Conservation (phyloP, 2,113 vertebrate genomes). For the Tyrannus savana region DNA sequence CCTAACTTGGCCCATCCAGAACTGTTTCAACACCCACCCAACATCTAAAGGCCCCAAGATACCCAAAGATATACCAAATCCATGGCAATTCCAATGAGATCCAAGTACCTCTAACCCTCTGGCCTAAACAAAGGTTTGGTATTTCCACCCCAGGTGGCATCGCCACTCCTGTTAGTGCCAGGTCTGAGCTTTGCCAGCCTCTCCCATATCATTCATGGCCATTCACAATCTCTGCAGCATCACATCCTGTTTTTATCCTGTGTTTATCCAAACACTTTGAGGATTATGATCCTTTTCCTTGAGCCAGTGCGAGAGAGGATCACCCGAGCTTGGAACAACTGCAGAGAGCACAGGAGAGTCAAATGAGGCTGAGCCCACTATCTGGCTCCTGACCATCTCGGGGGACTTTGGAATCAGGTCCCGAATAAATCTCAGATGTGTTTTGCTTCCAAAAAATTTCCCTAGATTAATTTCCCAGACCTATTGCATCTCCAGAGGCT, state of each 20-base stretch:
- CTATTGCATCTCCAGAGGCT: not conserved
- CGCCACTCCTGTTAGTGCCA: accelerated
- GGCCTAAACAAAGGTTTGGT: not conserved
- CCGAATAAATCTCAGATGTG: not conserved
- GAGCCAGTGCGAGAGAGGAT: accelerated
- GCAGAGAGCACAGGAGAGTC: not conserved
- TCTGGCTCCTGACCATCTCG: not conserved
- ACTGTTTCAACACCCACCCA: not conserved
- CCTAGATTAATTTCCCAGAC: not conserved
- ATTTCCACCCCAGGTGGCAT: not conserved
- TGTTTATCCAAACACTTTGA: not conserved
- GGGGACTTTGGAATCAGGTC: not conserved
- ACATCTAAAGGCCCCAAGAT: not conserved
- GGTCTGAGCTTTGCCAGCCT: not conserved
- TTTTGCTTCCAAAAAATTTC: not conserved
- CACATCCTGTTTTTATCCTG: not conserved
- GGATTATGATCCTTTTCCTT: not conserved
- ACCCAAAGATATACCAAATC: not conserved
- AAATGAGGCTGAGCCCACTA: not conserved
- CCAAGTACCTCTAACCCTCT: not conserved
- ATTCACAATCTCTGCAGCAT: not conserved
- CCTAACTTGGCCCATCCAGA: not conserved
- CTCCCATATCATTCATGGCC: not conserved
- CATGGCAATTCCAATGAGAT: not conserved
- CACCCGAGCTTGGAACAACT: not conserved